Percentiles rank a stretch among this genome's conserved stretches.
Evolutionary conservation across 2,113 vertebrate genomes (phyloP).

Genomic region (Ameiurus melas): DNA sequence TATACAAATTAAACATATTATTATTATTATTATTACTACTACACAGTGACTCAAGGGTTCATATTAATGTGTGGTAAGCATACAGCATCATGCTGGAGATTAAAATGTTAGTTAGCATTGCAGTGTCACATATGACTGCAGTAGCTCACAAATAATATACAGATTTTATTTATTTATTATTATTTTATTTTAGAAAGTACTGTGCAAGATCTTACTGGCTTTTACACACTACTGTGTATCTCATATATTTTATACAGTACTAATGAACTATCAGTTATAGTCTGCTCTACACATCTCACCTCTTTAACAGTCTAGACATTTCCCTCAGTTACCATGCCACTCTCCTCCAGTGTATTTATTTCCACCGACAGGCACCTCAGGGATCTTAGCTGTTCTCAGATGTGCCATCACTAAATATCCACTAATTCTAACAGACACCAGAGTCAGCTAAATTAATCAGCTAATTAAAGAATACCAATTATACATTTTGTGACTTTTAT

Average conservation of each 20-base stretch:
- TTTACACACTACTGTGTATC: too few species aligned
- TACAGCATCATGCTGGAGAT: conserved; percentile 14
- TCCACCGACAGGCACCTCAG: conserved; percentile 5
- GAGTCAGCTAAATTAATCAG: conserved; percentile 61
- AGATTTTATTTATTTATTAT: neutral
- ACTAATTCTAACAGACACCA: conserved; percentile 55
- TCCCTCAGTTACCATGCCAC: conserved; percentile 16
- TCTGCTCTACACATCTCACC: neutral
- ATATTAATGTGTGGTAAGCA: conserved; percentile 32
- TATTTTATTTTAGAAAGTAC: neutral
- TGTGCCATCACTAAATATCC: conserved; percentile 50
- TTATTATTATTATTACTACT: too few species aligned
- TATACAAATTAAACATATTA: too few species aligned
- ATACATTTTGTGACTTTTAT: conserved; percentile 51
- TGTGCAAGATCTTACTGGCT: neutral
- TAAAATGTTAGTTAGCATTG: conserved; percentile 38
- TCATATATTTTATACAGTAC: neutral
- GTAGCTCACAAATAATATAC: neutral
- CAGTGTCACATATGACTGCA: neutral
- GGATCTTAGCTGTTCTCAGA: conserved; percentile 48
- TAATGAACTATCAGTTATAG: conserved; percentile 8
- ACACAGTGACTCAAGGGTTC: conserved; percentile 53
- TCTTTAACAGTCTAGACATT: conserved; percentile 16
- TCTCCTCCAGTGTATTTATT: conserved; percentile 7
- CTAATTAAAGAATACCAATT: conserved; percentile 63